These are phyloP conservation scores for Drosophila simulans DNA, from an alignment of 1,140 invertebrate species.

Conservation along the genomic window DNA sequence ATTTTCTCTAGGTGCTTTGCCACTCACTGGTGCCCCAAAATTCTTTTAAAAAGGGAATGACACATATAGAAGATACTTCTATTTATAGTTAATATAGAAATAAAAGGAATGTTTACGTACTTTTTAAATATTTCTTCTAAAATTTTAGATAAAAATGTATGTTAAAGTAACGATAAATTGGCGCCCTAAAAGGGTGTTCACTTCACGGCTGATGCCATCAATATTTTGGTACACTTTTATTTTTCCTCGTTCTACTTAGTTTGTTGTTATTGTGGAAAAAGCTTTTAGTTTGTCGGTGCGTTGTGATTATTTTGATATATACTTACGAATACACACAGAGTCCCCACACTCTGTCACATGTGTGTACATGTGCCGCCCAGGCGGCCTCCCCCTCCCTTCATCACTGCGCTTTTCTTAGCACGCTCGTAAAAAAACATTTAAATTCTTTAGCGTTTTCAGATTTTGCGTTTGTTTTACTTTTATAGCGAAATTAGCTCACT, in stretches of 20 bases:
- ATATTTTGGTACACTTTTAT: constrained; percentile 28
- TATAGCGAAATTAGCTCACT: constrained; percentile 59
- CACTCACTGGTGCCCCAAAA: constrained; percentile 1
- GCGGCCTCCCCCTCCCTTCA: constrained; percentile 25
- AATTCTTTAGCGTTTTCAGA: constrained; percentile 57
- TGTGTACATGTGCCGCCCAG: constrained; percentile 44
- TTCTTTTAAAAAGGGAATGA: not conserved
- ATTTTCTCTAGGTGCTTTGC: constrained; percentile 30
- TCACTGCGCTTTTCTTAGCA: constrained; percentile 24
- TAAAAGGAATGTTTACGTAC: too few species aligned
- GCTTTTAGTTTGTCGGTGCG: constrained; percentile 64
- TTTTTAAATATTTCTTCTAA: not conserved
- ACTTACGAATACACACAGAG: constrained; percentile 13
- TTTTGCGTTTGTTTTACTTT: constrained; percentile 50
- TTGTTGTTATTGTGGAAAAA: constrained; percentile 66
- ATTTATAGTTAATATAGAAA: too few species aligned
- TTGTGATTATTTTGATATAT: constrained; percentile 76
- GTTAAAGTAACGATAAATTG: too few species aligned
- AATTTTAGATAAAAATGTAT: too few species aligned
- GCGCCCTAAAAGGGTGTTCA: constrained; percentile 10
- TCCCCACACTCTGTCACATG: constrained; percentile 14
- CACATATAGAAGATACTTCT: too few species aligned
- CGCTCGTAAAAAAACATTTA: constrained; percentile 66
- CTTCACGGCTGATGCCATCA: not conserved
- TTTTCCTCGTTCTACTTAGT: constrained; percentile 54